Base-by-base conservation (phyloP, 1,140 invertebrate species). In the fruit fly (Drosophila melanogaster) region DNA sequence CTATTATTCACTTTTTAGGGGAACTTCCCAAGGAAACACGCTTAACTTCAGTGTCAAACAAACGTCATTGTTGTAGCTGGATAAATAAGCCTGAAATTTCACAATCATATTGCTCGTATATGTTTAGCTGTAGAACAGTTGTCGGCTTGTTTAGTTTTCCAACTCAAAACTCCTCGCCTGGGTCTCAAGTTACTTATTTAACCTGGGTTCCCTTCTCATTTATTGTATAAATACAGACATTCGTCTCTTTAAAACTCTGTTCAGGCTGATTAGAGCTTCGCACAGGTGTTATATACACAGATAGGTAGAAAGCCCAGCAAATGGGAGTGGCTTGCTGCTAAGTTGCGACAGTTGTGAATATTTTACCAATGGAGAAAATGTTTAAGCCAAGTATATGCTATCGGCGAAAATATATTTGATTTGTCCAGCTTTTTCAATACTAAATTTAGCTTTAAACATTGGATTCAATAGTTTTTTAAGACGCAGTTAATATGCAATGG, bases 201-300 rank as follows among this genome's bases (percentile, higher is more conserved):
- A 46, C 15, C 47, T 15, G 35, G 37, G 49, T 43, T 43, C 38
- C 50, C 37, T 41, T 47, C 38, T 30, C 47, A 38, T 40, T 49
- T 75, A 58, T 81, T 85, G 40, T 58, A 77, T 60, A 87, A 87
- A 89, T 79, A 87, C 71, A 87, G 84, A 77, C 83, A 46, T 72
- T 79, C 47, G 58, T 76, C 70, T 74, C 58, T 43, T 75, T 58
- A 7, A 43, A 51, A 49, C 55, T 53, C 41, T 46, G 58, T 44
- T 77, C 61, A 58, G 72, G 75, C 76, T 87, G 79, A 83, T 89
- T 87, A 89, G 81, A 81, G 83, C 60, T 66, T 55, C 51, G 51
- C 24, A 50, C 81, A 85, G 81, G 50, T 85, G 81, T 53, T 62
- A 76, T 41, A 54, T 79, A 53, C 1, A 58, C 19, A 44, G 26